Conservation (phyloP, 2,888 invertebrate species). For the Mamestra brassicae region DNA sequence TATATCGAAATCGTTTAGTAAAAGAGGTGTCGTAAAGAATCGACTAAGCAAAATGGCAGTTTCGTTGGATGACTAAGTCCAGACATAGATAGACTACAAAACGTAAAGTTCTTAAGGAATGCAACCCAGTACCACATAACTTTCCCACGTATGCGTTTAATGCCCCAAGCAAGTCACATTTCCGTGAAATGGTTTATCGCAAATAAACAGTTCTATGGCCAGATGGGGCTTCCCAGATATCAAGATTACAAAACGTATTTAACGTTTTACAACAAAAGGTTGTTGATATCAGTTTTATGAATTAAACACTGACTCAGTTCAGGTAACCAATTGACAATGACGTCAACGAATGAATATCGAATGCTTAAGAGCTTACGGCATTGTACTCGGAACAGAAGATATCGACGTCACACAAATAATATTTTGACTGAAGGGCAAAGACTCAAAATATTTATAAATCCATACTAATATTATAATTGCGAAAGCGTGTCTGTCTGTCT, state of each 20-base stretch:
- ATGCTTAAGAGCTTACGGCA: conserved; percentile 16
- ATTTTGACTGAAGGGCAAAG: conserved; percentile 20
- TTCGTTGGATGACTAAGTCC: not conserved
- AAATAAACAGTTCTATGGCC: conserved; percentile 11
- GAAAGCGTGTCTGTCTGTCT: no score
- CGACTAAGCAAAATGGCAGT: not conserved
- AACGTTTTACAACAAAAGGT: conserved; percentile 6
- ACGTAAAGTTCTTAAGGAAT: conserved; percentile 14
- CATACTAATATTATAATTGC: no score
- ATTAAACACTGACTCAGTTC: conserved; percentile 20
- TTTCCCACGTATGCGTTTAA: conserved; percentile 9
- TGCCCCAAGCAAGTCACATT: not conserved
- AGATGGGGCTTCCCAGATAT: not conserved
- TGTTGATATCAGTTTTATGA: conserved; percentile 25
- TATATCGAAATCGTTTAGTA: not conserved
- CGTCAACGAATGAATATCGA: conserved; percentile 28
- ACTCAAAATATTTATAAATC: conserved; percentile 1
- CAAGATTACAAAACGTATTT: conserved; percentile 22
- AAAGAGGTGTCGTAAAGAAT: not conserved
- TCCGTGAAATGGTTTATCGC: conserved; percentile 17
- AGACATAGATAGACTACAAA: conserved; percentile 11
- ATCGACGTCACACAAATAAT: conserved; percentile 22
- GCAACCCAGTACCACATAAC: conserved; percentile 3
- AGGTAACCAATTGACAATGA: conserved; percentile 28
- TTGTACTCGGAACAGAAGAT: conserved; percentile 27